These are phyloP conservation scores for Scophthalmus maximus DNA, from an alignment of 2,113 vertebrate species.

Conservation along the genomic window DNA sequence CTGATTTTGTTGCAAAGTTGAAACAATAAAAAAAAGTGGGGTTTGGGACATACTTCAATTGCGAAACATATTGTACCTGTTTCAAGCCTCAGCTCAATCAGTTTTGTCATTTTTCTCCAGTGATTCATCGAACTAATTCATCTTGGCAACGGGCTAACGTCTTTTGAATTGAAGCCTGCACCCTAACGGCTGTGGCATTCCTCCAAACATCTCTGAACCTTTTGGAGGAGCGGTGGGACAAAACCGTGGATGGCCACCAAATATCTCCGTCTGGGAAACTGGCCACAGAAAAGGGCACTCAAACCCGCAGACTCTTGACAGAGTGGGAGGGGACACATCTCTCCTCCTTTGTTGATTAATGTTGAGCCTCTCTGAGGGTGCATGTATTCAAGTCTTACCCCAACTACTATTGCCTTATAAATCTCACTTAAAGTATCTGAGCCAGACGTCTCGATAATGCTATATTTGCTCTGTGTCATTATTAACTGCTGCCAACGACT, in stretches of 20 bases:
- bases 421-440: slow-evolving; percentile 26
- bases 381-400: slow-evolving; percentile 24
- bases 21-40: background rate
- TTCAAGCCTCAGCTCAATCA: slow-evolving; percentile 24
- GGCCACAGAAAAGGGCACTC: slow-evolving; percentile 50
- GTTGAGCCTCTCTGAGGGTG: slow-evolving; percentile 27
- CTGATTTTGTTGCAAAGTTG: slow-evolving; percentile 31
- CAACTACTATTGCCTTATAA: slow-evolving; percentile 26
- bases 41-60: slow-evolving; percentile 34
- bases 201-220: slow-evolving; percentile 53
- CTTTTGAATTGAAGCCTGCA: slow-evolving; percentile 43
- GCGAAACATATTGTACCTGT: slow-evolving; percentile 14
- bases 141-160: slow-evolving; percentile 41
- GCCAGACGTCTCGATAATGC: slow-evolving; percentile 27
- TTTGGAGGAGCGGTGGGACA: slow-evolving; percentile 23
- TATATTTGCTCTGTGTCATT: slow-evolving; percentile 27
- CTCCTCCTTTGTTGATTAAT: slow-evolving; percentile 57
- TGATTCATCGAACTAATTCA: slow-evolving; percentile 35
- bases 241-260: slow-evolving; percentile 54
- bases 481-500: slow-evolving; percentile 35
- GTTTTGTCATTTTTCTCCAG: slow-evolving; percentile 11
- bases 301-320: slow-evolving; percentile 36
- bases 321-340: slow-evolving; percentile 25
- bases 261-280: slow-evolving; percentile 51
- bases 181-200: slow-evolving; percentile 49